These are phyloP conservation scores for Psephotus haematonotus DNA, from an alignment of 2,113 vertebrate genomes.

Conservation along the genomic window DNA sequence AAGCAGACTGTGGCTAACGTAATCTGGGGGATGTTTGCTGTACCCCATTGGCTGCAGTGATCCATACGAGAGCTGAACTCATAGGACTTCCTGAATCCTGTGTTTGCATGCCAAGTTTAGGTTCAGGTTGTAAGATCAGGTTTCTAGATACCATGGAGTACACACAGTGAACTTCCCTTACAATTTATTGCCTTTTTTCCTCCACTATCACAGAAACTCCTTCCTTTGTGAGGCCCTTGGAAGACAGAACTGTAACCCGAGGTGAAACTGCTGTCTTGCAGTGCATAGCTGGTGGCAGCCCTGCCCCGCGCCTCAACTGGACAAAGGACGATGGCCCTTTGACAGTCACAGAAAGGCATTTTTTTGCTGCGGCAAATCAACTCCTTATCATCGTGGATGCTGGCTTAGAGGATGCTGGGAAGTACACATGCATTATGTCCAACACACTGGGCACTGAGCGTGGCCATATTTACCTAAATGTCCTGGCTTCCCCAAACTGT, in stretches of 20 bases:
- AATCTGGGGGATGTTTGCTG: background rate
- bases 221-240: conserved; percentile 80
- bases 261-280: conserved; percentile 83
- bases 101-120: background rate
- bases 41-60: background rate
- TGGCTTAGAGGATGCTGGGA: conserved; percentile 82
- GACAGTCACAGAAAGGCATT: conserved; percentile 79
- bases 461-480: conserved; percentile 81
- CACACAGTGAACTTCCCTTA: background rate
- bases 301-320: conserved; percentile 83
- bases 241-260: conserved; percentile 79
- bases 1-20: background rate
- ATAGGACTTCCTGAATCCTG: background rate
- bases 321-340: conserved; percentile 82
- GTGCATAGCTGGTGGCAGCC: conserved; percentile 84
- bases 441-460: conserved; percentile 81
- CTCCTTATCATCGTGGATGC: conserved; percentile 84
- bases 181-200: background rate
- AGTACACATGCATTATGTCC: conserved; percentile 84
- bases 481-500: conserved; percentile 79
- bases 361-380: conserved; percentile 84
- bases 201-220: conserved; percentile 78
- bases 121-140: background rate
- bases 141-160: background rate
- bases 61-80: background rate